Evolutionary conservation across 2,888 invertebrate genomes (phyloP), one percentile per base, ranked within the genome.

Genomic region (Dicyrtoma fusca): DNA sequence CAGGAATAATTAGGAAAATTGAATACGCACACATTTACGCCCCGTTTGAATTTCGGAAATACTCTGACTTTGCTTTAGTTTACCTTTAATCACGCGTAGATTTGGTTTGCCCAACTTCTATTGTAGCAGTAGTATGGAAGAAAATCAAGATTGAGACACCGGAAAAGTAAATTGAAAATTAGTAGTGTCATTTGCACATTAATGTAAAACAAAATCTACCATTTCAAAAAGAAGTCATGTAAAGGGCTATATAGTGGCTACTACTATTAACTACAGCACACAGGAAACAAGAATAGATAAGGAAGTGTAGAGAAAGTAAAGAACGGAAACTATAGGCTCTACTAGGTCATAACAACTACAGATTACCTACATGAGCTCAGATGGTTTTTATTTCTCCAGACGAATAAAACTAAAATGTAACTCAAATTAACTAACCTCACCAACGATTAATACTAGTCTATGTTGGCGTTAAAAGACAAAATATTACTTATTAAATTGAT

Each of bases 11-110:
- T 34, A 34, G 34, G 3, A 34, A 8, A 34, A 34, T 34, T 34
- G 8, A 5, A 34, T 34, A 34, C 34, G 34, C 4, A 3, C 34
- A 34, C 34, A 34, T 34, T 34, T 5, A 34, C 34, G 34, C 34
- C 34, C 34, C 34, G 34, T 5, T 34, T 34, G 34, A 34, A 34
- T 34, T 42, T 45, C 49, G 4, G 57, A 57, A 23, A 11, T 25
- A 53, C 26, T 57, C 13, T 57, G 21, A 8, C n/a, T n/a, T 23
- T 21, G 57, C 25, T 57, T 59, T 42, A 64, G n/a, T 47, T 74
- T 70, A 69, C 70, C 66, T 71, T 70, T 66, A 44, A 74, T 66
- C 55, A 71, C 42, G n/a, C 59, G 62, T 42, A 74, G 62, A 61
- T 71, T 61, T 65, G 53, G 19, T 70, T 66, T 68, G 55, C 66